These are phyloP conservation scores for Rhingia campestris DNA, from an alignment of 2,888 invertebrate genomes.

Conservation along the genomic window DNA sequence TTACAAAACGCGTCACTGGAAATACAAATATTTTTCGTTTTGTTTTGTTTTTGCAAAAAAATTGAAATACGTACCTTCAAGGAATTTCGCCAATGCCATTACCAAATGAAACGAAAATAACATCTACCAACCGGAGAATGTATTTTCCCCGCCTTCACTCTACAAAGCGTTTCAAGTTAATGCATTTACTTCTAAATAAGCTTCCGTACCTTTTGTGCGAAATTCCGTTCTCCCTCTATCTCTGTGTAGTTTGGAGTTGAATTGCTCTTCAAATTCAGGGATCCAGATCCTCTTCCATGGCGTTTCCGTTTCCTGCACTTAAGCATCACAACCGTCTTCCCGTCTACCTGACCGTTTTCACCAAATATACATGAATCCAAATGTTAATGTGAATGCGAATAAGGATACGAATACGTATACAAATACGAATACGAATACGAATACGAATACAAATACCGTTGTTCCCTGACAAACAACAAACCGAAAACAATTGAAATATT, in stretches of 20 bases:
- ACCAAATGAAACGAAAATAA: conserved; percentile 39
- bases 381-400: background rate
- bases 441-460: background rate
- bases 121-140: conserved; percentile 13
- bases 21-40: background rate
- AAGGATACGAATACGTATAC: background rate
- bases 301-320: conserved; percentile 64
- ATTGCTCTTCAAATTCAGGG: conserved; percentile 9
- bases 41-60: conserved; percentile 16
- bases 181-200: conserved; percentile 60
- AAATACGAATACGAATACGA: background rate
- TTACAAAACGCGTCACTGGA: background rate
- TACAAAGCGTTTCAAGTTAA: conserved; percentile 45
- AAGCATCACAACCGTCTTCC: conserved; percentile 34
- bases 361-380: conserved; percentile 7
- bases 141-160: background rate
- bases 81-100: conserved; percentile 10
- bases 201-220: conserved; percentile 47
- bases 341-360: conserved; percentile 42
- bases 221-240: background rate
- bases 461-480: conserved; percentile 56
- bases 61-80: conserved; percentile 34
- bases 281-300: conserved; percentile 6
- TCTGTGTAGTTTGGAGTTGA: background rate
- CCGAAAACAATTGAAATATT: conserved; percentile 67